Evolutionary conservation across 37 sponge, comb jelly and placozoan genomes (phyloP), one percentile per base, ranked within the genome.

Genomic region (Corticium candelabrum): DNA sequence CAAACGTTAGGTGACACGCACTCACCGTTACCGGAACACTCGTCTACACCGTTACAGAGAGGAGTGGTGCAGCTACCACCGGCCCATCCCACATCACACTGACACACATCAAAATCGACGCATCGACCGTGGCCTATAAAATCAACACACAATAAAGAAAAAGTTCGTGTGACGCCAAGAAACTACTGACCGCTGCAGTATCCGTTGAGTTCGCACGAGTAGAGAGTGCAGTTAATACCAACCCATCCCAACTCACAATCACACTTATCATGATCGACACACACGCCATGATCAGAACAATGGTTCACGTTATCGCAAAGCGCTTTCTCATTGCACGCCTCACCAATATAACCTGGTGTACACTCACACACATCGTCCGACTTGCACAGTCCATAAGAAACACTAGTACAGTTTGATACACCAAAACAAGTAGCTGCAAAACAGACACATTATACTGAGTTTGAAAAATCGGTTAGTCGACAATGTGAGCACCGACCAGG

Each of bases 141-240:
- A n/a, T n/a, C n/a, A n/a, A n/a, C n/a, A n/a, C n/a, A n/a, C n/a
- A n/a, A n/a, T n/a, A n/a, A n/a, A n/a, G n/a, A n/a, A n/a, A n/a
- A n/a, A n/a, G n/a, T n/a, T n/a, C n/a, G n/a, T n/a, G n/a, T n/a
- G n/a, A n/a, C n/a, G n/a, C n/a, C n/a, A n/a, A n/a, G n/a, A n/a
- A n/a, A n/a, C n/a, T n/a, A n/a, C n/a, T n/a, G 62, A 50, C 62
- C 21, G 62, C 62, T 50, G 62, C 62, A 50, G 62, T 50, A 50
- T 11, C 21, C 21, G 21, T 27, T 21, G 11, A 21, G 15, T 50
- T 50, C 62, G 62, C 62, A 50, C 11, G 62, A 50, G 62, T 50
- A 50, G 62, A 50, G 62, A 50, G 11, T 50, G 62, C 62, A 50
- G 21, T 21, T 50, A 21, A 50, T 21, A 27, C 62, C 62, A 27